A percentile compares a stretch with the other conserved stretches of the same genome.
Conservation (phyloP, 2,888 invertebrate species). For the Hirtodrosophila alboralis region DNA sequence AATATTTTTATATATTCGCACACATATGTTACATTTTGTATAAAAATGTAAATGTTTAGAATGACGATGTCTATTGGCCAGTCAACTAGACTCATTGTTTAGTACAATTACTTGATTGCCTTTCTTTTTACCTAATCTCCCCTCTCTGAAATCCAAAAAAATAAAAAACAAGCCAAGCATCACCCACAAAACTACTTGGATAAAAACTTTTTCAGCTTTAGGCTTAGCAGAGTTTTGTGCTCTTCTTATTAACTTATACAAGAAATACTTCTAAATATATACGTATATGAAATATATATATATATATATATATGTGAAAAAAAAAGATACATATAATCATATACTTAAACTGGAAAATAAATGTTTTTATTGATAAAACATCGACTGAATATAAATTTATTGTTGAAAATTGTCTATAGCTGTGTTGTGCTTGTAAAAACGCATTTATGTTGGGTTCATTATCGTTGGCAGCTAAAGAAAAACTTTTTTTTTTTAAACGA, state of each 20-base stretch:
- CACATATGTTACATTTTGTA: too few species aligned
- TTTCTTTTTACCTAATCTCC: slow-evolving; percentile 5
- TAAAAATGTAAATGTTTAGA: background rate
- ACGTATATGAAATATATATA: slow-evolving; percentile 25
- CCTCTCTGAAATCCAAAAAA: slow-evolving; percentile 4
- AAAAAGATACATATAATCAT: slow-evolving; percentile 40
- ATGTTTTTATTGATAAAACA: slow-evolving; percentile 70
- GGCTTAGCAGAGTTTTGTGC: slow-evolving; percentile 43
- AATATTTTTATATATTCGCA: slow-evolving; percentile 15
- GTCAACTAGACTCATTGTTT: slow-evolving; percentile 48
- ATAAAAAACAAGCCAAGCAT: slow-evolving; percentile 34
- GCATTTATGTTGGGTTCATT: too few species aligned
- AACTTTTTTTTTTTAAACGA: too few species aligned
- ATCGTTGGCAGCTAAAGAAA: too few species aligned
- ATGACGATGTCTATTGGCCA: slow-evolving; percentile 23
- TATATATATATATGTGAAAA: slow-evolving; percentile 39
- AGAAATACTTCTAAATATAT: slow-evolving; percentile 14
- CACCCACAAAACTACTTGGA: slow-evolving; percentile 21
- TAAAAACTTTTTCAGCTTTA: slow-evolving; percentile 37
- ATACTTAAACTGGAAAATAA: slow-evolving; percentile 70
- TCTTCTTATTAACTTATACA: slow-evolving; percentile 44
- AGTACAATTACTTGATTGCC: slow-evolving; percentile 26
- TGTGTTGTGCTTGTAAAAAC: too few species aligned
- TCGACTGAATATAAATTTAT: background rate
- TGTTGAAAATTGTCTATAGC: background rate